These are phyloP conservation scores for Sipha maydis DNA, from an alignment of 2,888 invertebrate species.

Conservation along the genomic window DNA sequence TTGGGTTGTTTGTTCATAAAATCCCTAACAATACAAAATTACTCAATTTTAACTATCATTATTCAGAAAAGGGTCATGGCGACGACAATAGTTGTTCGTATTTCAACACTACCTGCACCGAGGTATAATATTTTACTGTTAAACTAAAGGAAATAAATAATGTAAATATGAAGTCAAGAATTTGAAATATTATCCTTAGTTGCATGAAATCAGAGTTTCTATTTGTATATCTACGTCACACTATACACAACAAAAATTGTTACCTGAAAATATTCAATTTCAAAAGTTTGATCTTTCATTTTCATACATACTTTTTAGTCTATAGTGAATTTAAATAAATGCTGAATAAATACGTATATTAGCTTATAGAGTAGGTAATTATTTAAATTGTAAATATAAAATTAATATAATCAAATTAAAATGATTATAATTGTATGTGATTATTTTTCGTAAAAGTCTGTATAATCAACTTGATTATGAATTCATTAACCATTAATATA, in stretches of 20 bases:
- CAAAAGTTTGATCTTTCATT: not conserved
- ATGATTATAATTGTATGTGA: no score
- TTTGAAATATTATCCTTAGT: conserved; percentile 51
- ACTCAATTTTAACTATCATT: conserved; percentile 50
- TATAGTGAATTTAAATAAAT: no score
- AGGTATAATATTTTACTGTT: not conserved
- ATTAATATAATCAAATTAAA: no score
- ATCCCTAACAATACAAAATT: conserved; percentile 54
- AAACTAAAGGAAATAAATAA: conserved; percentile 52
- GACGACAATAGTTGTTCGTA: conserved; percentile 37
- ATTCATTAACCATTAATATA: no score
- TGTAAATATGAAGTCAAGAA: conserved; percentile 43
- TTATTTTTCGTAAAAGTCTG: no score
- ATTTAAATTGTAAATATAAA: no score
- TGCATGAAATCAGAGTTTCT: conserved; percentile 25
- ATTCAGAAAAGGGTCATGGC: conserved; percentile 45
- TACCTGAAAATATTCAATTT: not conserved
- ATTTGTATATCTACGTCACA: not conserved
- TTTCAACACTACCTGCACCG: conserved; percentile 45
- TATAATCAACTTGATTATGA: no score
- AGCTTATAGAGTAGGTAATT: no score
- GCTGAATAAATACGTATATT: no score
- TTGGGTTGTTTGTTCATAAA: conserved; percentile 44
- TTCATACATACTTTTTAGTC: no score
- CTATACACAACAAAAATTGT: not conserved